Base-by-base conservation (phyloP, 2,797 vertebrate species). In the Mus caroli region DNA sequence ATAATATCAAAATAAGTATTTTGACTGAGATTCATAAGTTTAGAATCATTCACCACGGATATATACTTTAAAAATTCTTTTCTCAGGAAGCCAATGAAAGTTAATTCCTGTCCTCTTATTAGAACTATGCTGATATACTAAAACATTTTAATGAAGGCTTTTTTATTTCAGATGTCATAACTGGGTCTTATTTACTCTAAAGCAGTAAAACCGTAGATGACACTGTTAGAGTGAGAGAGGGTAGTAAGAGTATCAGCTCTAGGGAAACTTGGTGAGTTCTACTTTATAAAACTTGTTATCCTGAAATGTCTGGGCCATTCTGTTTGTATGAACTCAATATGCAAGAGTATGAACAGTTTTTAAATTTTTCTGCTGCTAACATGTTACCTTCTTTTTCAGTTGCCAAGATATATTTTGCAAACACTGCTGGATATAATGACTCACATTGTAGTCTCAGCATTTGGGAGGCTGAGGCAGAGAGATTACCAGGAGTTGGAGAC, bases 181-280 rank as follows among this genome's bases (percentile, higher is more conserved):
- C 80, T 97, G 40, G 75, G 83, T 94, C 93, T 96, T 83, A 92
- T 91, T 95, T 96, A 79, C 50, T 92, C 3, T 60, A 71, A 62
- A 22, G 64, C 50, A 85, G 15, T 64, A 84, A 94, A 40, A 37
- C 90, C 13, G 1, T 90, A 95, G 97, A 73, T 83, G 43, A 75
- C n/a, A 96, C 24, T 73, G 90, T 93, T 95, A 76, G 64, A 90
- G 92, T 97, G 75, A 86, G 92, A 96, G 54, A 60, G 3, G 11
- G 4, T 46, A 82, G 26, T 90, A 93, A 92, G 71, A 89, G 58
- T 89, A 24, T 78, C 50, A 75, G 40, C 84, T 95, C 92, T 79
- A 50, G 22, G 24, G 24, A 91, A 84, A 96, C 92, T 76, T 92
- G 90, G 52, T 85, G 67, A 75, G 75, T 93, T 90, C 17, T 91